Conservation (phyloP, 2,797 vertebrate genomes). For the Acropternis orthonyx region DNA sequence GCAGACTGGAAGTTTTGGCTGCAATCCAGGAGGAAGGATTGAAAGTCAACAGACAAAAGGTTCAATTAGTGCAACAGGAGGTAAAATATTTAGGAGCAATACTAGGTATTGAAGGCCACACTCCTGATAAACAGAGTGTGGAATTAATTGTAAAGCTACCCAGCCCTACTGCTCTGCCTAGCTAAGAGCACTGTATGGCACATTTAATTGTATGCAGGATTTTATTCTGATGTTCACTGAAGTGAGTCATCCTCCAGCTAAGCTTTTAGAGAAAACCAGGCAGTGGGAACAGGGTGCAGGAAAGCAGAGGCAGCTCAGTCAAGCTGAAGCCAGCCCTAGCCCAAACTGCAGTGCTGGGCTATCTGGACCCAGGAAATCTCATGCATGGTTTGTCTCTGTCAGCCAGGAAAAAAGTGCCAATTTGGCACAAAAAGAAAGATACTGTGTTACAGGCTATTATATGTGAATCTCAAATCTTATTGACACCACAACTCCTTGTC, state of each 20-base stretch:
- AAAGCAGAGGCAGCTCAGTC: not conserved
- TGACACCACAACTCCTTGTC: not conserved
- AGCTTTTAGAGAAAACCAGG: conserved; percentile 24
- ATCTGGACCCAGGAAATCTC: not conserved
- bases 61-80: conserved; percentile 51
- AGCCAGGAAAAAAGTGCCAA: not conserved
- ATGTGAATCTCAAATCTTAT: not conserved
- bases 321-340: not conserved
- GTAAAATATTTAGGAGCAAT: conserved; percentile 46
- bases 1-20: not conserved
- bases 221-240: conserved; percentile 55
- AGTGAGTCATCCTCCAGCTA: conserved; percentile 52
- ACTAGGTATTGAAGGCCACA: not conserved
- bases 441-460: not conserved
- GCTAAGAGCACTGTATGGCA: not conserved
- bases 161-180: not conserved
- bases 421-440: not conserved
- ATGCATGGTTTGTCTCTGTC: not conserved
- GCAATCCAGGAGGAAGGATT: not conserved
- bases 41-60: conserved; percentile 47
- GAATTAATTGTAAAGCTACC: conserved; percentile 38
- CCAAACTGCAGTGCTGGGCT: not conserved
- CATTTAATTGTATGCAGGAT: conserved; percentile 52
- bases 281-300: not conserved
- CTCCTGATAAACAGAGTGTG: conserved; percentile 28